These are phyloP conservation scores for Leptarthrus brevirostris DNA, from an alignment of 2,888 invertebrate genomes.

Conservation along the genomic window DNA sequence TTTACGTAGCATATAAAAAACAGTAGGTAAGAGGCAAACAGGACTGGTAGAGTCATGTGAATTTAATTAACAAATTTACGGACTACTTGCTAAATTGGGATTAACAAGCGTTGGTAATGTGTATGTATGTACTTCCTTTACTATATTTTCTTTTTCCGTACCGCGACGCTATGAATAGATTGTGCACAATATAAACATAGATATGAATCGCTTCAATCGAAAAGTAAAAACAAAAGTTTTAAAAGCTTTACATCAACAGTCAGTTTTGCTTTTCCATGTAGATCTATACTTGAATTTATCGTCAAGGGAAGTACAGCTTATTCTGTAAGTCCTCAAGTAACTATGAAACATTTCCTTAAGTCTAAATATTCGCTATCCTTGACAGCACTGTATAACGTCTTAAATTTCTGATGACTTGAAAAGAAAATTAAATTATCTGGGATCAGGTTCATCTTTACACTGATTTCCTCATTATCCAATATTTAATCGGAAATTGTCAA, in stretches of 20 bases:
- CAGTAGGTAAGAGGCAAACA: conserved; percentile 41
- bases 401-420: no score
- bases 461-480: no score
- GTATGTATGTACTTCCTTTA: conserved; percentile 6
- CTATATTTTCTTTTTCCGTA: conserved; percentile 10
- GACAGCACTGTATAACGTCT: no score
- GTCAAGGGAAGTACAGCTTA: no score
- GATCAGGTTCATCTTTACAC: no score
- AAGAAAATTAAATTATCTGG: no score
- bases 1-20: conserved; percentile 24
- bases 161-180: conserved; percentile 9
- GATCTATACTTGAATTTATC: no score
- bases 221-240: conserved; percentile 13
- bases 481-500: no score
- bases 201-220: conserved; percentile 15
- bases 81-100: conserved; percentile 31
- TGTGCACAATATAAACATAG: conserved; percentile 40
- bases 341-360: no score
- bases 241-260: conserved; percentile 32
- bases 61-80: conserved; percentile 32
- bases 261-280: no score
- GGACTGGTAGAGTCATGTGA: conserved; percentile 34
- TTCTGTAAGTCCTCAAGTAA: no score
- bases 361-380: no score
- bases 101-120: conserved; percentile 12